Evolutionary conservation across 2,113 vertebrate genomes (phyloP).

Genomic region (Mesoclemmys tuberculata): DNA sequence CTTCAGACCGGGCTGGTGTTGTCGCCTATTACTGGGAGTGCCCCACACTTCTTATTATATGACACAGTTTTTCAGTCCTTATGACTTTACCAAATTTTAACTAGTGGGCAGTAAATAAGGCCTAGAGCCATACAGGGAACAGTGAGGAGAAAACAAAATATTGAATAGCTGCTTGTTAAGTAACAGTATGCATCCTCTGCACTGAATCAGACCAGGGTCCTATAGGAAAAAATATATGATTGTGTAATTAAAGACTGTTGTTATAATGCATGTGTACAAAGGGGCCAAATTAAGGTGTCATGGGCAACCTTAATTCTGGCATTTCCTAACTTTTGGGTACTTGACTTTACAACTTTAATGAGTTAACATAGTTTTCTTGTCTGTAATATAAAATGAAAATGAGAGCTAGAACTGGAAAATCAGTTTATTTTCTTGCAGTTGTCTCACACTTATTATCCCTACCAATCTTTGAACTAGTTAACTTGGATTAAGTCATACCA

Average conservation of each 20-base stretch:
- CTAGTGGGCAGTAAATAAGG: neutral
- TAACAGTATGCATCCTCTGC: neutral
- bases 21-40: neutral
- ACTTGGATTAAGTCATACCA: fast-evolving
- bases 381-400: too few relatives aligned
- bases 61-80: neutral
- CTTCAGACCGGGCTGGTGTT: neutral
- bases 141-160: neutral
- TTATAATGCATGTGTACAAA: neutral
- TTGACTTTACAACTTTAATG: neutral
- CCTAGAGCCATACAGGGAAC: neutral
- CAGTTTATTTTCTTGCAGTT: neutral
- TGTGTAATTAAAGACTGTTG: neutral
- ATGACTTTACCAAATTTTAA: neutral
- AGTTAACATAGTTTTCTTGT: neutral
- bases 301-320: neutral
- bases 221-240: neutral
- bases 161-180: neutral
- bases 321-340: neutral
- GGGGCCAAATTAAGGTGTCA: neutral
- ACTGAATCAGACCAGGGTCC: neutral
- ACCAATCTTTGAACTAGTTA: neutral
- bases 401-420: too few relatives aligned
- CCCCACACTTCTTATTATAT: neutral
- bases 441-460: neutral